Base-by-base conservation (phyloP, 2,113 vertebrate species). In the Uropsilus gracilis region DNA sequence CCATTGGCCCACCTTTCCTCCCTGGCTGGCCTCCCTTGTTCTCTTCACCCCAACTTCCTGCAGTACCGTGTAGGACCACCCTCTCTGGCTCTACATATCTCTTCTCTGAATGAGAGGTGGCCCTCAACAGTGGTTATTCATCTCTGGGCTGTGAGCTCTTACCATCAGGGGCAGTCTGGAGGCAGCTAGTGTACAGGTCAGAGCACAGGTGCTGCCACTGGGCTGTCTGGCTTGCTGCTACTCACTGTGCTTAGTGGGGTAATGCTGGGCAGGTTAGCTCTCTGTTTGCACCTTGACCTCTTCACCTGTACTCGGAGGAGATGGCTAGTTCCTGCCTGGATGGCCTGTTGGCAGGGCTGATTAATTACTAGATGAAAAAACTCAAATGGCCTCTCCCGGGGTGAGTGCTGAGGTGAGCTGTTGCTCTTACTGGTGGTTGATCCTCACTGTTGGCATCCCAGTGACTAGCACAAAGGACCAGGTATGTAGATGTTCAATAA, bases 51-150 rank as follows among this genome's bases (percentile, higher is more conserved):
- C 5, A 11, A 42, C 4, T 30, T 5, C n/a, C 66, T 26, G n/a
- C 13, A 18, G 1, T 16, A 8, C 39, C 66, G 42, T n/a, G 44
- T 53, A 2, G 8, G 59, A 18, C 24, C 17, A 5, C 20, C 46
- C 6, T 55, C 37, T 32, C 10, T 0, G 50, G 37, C 20, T 42
- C 50, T 73, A 4, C 16, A 4, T 0, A 1, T 4, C 32, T 1
- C 10, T 46, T 1, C 10, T 46, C n/a, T 57, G 46, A 18, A 0
- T 28, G 57, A 18, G 61, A 26, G 34, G 4, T 1, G 42, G 44
- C 22, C n/a, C 20, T 1, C 1, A 59, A 34, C 55, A 59, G 42
- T n/a, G 44, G n/a, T 69, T 34, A 37, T 46, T 30, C 17, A 0
- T 37, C n/a, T 8, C 39, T 64, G 26, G 69, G 46, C 46, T 8